Evolutionary conservation across 2,888 invertebrate species (phyloP).

Genomic region (Siphonodentalium dalli): DNA sequence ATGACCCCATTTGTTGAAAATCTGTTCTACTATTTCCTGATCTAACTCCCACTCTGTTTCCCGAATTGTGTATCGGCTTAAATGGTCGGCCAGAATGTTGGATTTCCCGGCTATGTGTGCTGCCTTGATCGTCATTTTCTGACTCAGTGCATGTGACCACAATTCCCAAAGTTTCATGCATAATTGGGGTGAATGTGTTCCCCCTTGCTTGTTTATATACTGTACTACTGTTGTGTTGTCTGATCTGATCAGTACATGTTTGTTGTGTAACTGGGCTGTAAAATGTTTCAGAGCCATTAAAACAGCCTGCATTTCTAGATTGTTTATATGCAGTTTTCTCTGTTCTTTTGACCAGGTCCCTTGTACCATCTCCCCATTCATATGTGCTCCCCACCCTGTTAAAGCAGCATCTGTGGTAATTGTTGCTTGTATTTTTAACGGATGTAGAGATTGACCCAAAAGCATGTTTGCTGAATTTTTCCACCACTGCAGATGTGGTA

Average conservation of each 20-base stretch:
- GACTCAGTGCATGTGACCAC: not conserved
- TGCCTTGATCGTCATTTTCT: not conserved
- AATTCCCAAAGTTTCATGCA: conserved; percentile 4
- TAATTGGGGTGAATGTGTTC: not conserved
- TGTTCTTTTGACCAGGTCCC: not conserved
- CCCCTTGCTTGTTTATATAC: not conserved
- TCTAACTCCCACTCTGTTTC: not conserved
- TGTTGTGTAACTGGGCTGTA: not conserved
- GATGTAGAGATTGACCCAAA: not conserved
- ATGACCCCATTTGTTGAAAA: not conserved
- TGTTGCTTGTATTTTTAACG: not conserved
- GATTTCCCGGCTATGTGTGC: not conserved
- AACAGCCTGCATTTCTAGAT: not conserved
- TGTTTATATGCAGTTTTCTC: not conserved
- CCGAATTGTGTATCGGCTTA: too few species aligned
- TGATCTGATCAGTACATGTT: not conserved
- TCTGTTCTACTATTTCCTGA: not conserved
- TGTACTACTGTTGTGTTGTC: not conserved
- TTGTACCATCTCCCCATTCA: not conserved
- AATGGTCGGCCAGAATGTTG: not conserved
- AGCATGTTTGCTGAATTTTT: not conserved
- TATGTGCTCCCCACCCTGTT: not conserved
- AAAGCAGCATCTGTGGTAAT: not conserved
- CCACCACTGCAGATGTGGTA: not conserved
- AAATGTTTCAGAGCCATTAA: not conserved